Percentiles rank a stretch among this genome's conserved stretches.
Conservation (phyloP, 2,113 vertebrate genomes). For the Sceloporus tristichus region DNA sequence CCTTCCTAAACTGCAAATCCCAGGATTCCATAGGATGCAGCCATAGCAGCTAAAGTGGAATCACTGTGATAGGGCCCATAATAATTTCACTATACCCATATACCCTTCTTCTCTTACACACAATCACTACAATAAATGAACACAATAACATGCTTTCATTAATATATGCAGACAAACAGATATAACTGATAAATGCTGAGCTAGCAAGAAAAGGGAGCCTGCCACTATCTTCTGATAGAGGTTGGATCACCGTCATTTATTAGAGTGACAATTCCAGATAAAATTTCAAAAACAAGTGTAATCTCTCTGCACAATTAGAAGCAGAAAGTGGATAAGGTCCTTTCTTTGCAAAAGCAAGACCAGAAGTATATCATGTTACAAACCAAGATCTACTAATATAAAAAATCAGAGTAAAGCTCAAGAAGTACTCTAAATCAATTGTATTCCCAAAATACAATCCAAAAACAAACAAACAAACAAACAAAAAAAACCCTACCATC, state of each 20-base stretch:
- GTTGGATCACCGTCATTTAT: background rate
- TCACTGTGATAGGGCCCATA: background rate
- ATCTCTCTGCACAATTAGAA: background rate
- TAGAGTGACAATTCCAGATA: background rate
- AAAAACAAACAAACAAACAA: no score
- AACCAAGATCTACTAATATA: no score
- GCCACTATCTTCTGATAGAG: background rate
- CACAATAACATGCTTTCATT: background rate
- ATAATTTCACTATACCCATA: background rate
- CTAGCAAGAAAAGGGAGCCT: background rate
- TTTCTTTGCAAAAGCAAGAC: no score
- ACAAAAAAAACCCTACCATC: no score
- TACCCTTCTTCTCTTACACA: background rate
- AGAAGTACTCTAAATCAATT: no score
- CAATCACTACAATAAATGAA: background rate
- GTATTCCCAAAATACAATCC: no score
- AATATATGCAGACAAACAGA: background rate
- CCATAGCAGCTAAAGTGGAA: no score
- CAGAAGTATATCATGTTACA: no score
- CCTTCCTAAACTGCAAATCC: no score
- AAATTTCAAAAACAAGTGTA: background rate
- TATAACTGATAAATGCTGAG: background rate
- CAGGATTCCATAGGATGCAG: no score
- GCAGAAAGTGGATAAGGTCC: no score
- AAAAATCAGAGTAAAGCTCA: no score